Evolutionary conservation across 2,888 invertebrate species (phyloP), one percentile per base, ranked within the genome.

Genomic region (Allacma fusca): DNA sequence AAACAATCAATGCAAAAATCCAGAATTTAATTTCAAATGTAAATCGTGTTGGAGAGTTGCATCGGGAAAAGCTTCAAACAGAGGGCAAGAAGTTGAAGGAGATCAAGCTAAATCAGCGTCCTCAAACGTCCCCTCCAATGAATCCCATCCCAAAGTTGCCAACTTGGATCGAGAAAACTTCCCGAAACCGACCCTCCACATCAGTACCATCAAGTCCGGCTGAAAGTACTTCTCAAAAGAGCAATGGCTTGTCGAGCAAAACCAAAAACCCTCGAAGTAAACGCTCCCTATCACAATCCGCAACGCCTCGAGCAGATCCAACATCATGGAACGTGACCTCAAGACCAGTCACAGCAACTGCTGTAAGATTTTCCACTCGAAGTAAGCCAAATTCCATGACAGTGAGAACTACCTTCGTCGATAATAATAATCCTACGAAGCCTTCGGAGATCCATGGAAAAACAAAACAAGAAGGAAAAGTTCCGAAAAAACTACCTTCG

Each of bases 81-180:
- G 59, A 59, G n/a, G 7, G 5, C n/a, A 7, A 59, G 9, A 59
- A 23, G 57, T n/a, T 9, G 1, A 12, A 5, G 0, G 9, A 1
- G 1, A 9, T 24, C 23, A 73, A 9, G 7, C n/a, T n/a, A n/a
- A 43, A 23, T 16, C 34, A 73, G 23, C 62, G 73, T 19, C 73
- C 73, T 19, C 57, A 62, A 40, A 73, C 73, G 16, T 73, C 73
- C 2, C 73, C 73, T 16, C 57, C 73, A 19, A n/a, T 73, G 23
- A 62, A 26, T 28, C n/a, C n/a, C n/a, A n/a, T n/a, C n/a, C n/a
- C n/a, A n/a, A n/a, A n/a, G n/a, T n/a, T n/a, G n/a, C n/a, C 50
- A n/a, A 71, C 23, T 4, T 28, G 44, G 19, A 71, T 28, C 1
- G n/a, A 24, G 19, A 50, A 71, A 57, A 71, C 28, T 12, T n/a